Conservation (phyloP, 1,140 invertebrate genomes). For the Leptopilina clavipes region DNA sequence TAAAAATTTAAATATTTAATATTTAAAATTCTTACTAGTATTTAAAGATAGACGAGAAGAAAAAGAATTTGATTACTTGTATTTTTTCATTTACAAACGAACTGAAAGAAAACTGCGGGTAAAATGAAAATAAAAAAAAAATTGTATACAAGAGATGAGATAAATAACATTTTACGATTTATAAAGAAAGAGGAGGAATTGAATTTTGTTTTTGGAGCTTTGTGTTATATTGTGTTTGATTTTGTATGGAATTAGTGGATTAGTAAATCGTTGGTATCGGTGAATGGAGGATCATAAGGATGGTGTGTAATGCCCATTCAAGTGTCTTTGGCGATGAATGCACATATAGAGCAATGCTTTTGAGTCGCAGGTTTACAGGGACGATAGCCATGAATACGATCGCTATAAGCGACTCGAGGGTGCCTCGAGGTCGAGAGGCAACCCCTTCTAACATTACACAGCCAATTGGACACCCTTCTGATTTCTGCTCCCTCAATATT, state of each 20-base stretch:
- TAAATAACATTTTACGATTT: background rate
- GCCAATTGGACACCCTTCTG: constrained; percentile 72
- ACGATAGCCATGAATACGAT: constrained; percentile 44
- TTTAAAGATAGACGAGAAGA: too few species aligned
- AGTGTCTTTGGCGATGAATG: constrained; percentile 18
- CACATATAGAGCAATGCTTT: constrained; percentile 24
- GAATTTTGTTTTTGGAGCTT: background rate
- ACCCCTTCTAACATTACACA: constrained; percentile 72
- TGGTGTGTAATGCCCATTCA: constrained; percentile 7
- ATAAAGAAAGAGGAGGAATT: background rate
- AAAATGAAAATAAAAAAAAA: too few species aligned
- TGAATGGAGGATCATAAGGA: background rate
- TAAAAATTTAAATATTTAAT: too few species aligned
- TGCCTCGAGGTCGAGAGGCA: constrained; percentile 53
- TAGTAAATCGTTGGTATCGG: background rate
- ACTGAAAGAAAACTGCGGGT: too few species aligned
- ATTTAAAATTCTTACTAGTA: too few species aligned
- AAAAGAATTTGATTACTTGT: too few species aligned
- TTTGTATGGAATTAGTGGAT: background rate
- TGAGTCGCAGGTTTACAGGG: constrained; percentile 48
- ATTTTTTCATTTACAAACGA: too few species aligned
- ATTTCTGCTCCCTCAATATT: constrained; percentile 62
- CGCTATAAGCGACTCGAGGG: constrained; percentile 44
- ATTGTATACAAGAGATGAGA: too few species aligned
- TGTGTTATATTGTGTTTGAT: background rate